Evolutionary conservation across 2,113 vertebrate species (phyloP), one percentile per base, ranked within the genome.

Genomic region (Hippopotamus amphibius): DNA sequence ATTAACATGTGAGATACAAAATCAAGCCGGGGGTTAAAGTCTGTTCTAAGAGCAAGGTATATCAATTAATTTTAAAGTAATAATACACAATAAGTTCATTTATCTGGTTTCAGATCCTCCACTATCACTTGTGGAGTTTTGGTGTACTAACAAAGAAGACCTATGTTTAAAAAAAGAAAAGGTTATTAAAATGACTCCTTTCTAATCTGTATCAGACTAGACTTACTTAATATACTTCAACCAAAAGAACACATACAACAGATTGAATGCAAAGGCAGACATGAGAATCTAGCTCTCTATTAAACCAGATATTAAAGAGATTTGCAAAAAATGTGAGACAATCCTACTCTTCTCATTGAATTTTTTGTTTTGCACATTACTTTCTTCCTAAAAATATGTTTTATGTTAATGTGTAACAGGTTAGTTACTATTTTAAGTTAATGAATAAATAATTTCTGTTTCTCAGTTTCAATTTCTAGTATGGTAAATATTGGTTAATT

Each of bases 51-150:
- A 86, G 3, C 63, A 97, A 84, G 26, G 30, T 9, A 53, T 22
- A 90, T 55, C 26, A 53, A 84, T 55, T 7, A 6, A 63, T 85
- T 53, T 92, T 96, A 74, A 85, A 33, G n/a, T 91, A 65, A 96
- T 50, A 2, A 71, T 65, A 55, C 22, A 30, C 5, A 80, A 30
- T 13, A 79, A 88, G 33, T 53, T 72, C 19, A 59, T 84, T 74
- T 88, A 81, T 41, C 50, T 74, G 30, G 28, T 53, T 90, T 96
- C 90, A 68, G 33, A 90, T 66, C 72, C 37, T 33, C 41, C 26
- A 86, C 14, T 46, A 96, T 3, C 46, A 71, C 24, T 50, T 87
- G 11, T 24, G 26, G 11, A 74, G 4, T 91, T 83, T 59, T 72
- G 7, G 30, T 77, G 3, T 59, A 63, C 71, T 96, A 74, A 85